phyloP scores from a whole-genome alignment of 2,113 vertebrate genomes.

The Burhinus oedicnemus region DNA sequence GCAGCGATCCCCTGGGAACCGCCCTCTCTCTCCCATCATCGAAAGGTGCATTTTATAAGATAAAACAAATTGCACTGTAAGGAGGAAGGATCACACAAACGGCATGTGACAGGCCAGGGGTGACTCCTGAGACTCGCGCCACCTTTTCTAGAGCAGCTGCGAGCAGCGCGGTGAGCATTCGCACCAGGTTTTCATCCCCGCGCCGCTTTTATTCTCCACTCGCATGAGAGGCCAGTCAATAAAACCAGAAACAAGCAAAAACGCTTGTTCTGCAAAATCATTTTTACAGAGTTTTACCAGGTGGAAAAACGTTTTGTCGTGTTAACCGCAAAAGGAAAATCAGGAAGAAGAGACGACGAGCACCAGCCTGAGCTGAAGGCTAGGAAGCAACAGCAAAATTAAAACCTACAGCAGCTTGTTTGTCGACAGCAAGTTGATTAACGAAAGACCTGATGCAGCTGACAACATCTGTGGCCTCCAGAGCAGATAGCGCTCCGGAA shows the following conservation, averaged over 20 bases:
- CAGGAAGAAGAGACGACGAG: background rate
- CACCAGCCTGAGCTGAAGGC: background rate
- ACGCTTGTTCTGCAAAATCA: background rate
- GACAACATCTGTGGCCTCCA: background rate
- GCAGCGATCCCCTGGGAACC: background rate
- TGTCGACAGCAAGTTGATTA: background rate
- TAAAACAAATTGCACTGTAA: background rate
- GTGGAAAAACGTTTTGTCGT: background rate
- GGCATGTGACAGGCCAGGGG: background rate
- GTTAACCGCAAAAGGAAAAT: background rate
- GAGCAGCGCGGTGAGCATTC: accelerated
- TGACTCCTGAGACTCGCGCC: background rate
- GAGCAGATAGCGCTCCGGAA: background rate
- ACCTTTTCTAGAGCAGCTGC: background rate
- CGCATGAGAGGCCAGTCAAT: accelerated
- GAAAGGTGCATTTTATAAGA: background rate
- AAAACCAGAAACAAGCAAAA: background rate
- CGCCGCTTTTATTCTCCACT: background rate
- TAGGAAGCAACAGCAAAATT: background rate
- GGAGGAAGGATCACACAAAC: background rate
- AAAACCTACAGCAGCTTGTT: background rate
- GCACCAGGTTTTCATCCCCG: background rate
- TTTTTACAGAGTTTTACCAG: background rate
- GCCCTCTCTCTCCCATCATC: background rate
- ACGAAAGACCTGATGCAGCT: background rate